Percentiles rank a stretch among this genome's conserved stretches.
Conservation (phyloP, 2,888 invertebrate genomes). For the Schrankia costaestrigalis region DNA sequence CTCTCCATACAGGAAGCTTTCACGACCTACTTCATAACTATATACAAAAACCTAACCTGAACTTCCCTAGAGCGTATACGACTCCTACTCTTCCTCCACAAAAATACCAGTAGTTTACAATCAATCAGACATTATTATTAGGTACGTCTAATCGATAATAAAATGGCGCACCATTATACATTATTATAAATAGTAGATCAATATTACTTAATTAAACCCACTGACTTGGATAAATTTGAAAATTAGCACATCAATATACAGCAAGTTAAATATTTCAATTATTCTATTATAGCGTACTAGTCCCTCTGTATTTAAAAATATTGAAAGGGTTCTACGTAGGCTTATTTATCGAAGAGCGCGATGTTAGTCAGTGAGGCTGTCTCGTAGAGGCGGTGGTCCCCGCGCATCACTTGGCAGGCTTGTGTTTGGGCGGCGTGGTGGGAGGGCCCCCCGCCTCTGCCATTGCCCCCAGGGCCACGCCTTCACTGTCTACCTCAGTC, state of each 20-base stretch:
- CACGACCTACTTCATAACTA: constrained; percentile 27
- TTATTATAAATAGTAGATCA: constrained; percentile 12
- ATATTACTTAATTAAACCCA: constrained; percentile 9
- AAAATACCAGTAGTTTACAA: constrained; percentile 22
- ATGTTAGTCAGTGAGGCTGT: too few species aligned
- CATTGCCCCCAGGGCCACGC: constrained; percentile 71
- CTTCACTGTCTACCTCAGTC: constrained; percentile 77
- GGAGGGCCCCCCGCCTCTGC: constrained; percentile 75
- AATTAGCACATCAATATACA: constrained; percentile 14
- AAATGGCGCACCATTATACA: constrained; percentile 20
- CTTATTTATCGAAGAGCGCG: too few species aligned
- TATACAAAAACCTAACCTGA: constrained; percentile 36
- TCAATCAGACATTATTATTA: constrained; percentile 33
- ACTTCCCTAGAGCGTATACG: constrained; percentile 63
- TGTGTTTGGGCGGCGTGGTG: constrained; percentile 73
- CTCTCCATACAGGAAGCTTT: constrained; percentile 16
- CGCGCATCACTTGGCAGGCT: constrained; percentile 67
- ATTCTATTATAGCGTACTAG: constrained; percentile 1
- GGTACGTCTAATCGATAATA: constrained; percentile 29
- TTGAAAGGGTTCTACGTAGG: not conserved
- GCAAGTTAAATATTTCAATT: constrained; percentile 8
- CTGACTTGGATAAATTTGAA: constrained; percentile 12
- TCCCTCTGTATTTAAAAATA: constrained; percentile 1
- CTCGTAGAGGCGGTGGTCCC: too few species aligned
- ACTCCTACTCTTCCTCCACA: constrained; percentile 32